Evolutionary conservation across 30 jellyfish, hydroid and myxozoan species (phyloP).

Genomic region (Aurelia aurita complex sp. Pacific): DNA sequence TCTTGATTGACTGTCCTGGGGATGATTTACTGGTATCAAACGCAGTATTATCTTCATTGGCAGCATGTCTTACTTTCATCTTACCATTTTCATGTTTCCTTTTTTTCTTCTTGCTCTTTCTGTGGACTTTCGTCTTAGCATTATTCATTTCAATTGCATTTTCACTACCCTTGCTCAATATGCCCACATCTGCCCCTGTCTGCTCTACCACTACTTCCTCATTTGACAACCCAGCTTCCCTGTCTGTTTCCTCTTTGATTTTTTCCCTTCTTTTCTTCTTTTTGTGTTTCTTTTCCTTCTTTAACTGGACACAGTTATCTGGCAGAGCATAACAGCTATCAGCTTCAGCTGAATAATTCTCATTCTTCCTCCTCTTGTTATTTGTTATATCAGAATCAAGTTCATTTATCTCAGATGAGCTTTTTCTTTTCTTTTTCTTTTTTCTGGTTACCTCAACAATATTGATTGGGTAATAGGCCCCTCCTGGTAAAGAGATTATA

Average conservation of each 20-base stretch:
- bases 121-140: not conserved
- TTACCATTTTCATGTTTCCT: not conserved
- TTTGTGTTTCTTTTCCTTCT: too few species aligned
- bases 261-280: not conserved
- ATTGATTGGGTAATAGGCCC: too few species aligned
- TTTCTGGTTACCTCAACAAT: not conserved
- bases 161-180: too few species aligned
- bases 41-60: too few species aligned
- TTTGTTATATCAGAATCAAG: not conserved
- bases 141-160: not conserved
- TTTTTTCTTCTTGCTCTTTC: not conserved
- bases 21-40: too few species aligned
- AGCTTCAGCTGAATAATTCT: not conserved
- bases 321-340: too few species aligned
- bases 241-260: too few species aligned
- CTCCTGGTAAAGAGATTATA: too few species aligned
- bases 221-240: too few species aligned
- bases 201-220: too few species aligned
- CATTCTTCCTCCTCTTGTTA: not conserved
- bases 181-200: too few species aligned
- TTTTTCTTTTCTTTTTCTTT: not conserved
- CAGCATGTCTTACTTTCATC: not conserved
- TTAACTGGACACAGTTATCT: too few species aligned
- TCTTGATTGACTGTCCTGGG: not conserved
- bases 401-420: not conserved